Base-by-base conservation (phyloP, 1,140 invertebrate species). In the Vanessa atalanta region DNA sequence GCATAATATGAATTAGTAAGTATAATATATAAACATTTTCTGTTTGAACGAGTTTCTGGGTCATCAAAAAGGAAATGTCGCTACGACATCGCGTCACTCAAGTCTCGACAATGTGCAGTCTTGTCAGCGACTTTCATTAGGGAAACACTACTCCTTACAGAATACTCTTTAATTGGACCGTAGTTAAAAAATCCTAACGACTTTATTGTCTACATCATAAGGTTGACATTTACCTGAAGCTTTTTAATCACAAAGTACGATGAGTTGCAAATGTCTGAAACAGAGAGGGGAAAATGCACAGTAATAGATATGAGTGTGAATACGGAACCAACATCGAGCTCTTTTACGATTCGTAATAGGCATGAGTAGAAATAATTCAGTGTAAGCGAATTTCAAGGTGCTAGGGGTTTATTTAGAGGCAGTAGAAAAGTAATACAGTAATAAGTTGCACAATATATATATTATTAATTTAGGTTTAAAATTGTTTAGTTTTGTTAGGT, bases 61-160 rank as follows among this genome's bases (percentile, higher is more conserved):
- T 72, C 71, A 72, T 72, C 71, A 72, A 66, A 72, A 31, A 72
- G 37, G 47, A 65, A 66, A 72, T 60, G 64, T 67, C 55, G 15
- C 50, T 61, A 50, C 65, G 47, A 72, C 71, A 61, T 72, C 64
- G 55, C 12, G 64, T 72, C 71, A 66, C 71, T 72, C 71, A 72
- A 72, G 51, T 61, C 57, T 70, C 57, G 53, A 70, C 68, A 70
- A 63, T 63, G 68, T 37, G 51, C 53, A 50, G 57, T 61, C 47
- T 70, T 48, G 51, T 60, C 66, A 70, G 68, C 68, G 57, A 72
- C 71, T 72, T 72, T 72, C 71, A 72, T 72, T 72, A 72, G 70
- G 65, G 70, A 65, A 72, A 72, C 70, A 72, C 53, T 57, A 57
- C 70, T 72, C 20, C 70, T 65, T 65, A 65, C 61, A 55, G 70